Base-by-base conservation (phyloP, 2,888 invertebrate genomes). In the Tetanocera ferruginea region DNA sequence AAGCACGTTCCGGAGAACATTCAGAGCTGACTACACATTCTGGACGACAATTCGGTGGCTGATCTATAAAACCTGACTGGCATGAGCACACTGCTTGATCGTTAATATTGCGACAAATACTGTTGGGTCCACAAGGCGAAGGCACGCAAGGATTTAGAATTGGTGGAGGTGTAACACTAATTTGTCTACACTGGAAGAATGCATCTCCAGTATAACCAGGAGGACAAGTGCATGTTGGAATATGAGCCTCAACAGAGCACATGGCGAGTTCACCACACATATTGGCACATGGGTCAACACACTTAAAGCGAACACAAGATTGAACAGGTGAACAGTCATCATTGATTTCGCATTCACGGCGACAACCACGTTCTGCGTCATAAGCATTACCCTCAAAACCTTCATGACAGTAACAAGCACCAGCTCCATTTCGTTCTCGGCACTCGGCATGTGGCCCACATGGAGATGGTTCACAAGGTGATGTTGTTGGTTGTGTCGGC, bases 21-120 rank as follows among this genome's bases (percentile, higher is more conserved):
- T 97, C 96, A 2, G 95, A 94, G 85, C 94, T 96, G n/a, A 95
- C 95, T 9, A 95, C 92, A 87, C 97, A 97, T 87, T 96, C 95
- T 6, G 96, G 96, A 80, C 95, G 91, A 86, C 97, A 97, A 74
- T 92, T 92, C 1, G 95, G 95, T 72, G 96, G 96, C 79, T 93
- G 93, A 76, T 95, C 96, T 70, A 94, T 92, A 84, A 94, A 96
- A 83, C 94, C 94, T 1, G 94, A 94, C 81, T 94, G 91, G 85
- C 96, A 97, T 0, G 96, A 95, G 87, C 97, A 97, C 0, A 95
- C 96, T 0, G 96, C 95, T 90, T 95, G 95, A 83, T 92, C 91
- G 84, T 95, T 95, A 8, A 94, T 93, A 84, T 93, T 93, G 84
- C 95, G 92, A 81, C 97, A 97, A 86, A 95, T 94, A 86, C 96